phyloP scores from a whole-genome alignment of 2,113 vertebrate genomes.

The Tautogolabrus adspersus region DNA sequence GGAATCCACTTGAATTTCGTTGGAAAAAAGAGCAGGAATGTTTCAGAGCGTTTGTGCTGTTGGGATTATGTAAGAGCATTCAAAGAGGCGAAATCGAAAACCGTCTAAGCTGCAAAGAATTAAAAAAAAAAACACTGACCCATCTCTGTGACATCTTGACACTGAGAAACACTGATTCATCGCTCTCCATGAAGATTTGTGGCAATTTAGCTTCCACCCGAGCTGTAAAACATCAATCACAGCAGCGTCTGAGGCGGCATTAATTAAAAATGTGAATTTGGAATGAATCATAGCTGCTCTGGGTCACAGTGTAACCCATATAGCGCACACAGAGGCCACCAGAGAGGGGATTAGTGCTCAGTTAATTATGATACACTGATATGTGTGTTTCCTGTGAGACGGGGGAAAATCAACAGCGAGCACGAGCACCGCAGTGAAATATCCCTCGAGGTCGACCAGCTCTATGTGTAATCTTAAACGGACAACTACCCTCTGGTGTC shows the following conservation, averaged over 20 bases:
- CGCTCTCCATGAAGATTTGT: background rate
- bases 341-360: slow-evolving; percentile 44
- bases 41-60: background rate
- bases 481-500: slow-evolving; percentile 8
- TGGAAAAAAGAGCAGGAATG: slow-evolving; percentile 17
- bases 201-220: background rate
- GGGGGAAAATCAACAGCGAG: slow-evolving; percentile 29
- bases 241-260: slow-evolving; percentile 7
- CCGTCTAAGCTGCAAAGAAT: background rate
- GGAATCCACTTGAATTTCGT: slow-evolving; percentile 14
- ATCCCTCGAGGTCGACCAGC: slow-evolving; percentile 9
- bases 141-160: background rate
- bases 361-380: slow-evolving; percentile 70
- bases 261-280: slow-evolving; percentile 58
- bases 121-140: slow-evolving; percentile 2
- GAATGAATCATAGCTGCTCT: slow-evolving; percentile 33
- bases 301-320: slow-evolving; percentile 19
- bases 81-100: background rate
- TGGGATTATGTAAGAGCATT: slow-evolving; percentile 21
- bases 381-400: slow-evolving; percentile 43
- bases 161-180: background rate
- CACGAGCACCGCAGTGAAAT: slow-evolving; percentile 21
- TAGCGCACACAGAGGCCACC: slow-evolving; percentile 23
- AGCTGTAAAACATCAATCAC: slow-evolving; percentile 34
- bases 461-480: slow-evolving; percentile 17